Evolutionary conservation across 1,140 invertebrate species (phyloP).

Genomic region (Drosophila equinoxialis): DNA sequence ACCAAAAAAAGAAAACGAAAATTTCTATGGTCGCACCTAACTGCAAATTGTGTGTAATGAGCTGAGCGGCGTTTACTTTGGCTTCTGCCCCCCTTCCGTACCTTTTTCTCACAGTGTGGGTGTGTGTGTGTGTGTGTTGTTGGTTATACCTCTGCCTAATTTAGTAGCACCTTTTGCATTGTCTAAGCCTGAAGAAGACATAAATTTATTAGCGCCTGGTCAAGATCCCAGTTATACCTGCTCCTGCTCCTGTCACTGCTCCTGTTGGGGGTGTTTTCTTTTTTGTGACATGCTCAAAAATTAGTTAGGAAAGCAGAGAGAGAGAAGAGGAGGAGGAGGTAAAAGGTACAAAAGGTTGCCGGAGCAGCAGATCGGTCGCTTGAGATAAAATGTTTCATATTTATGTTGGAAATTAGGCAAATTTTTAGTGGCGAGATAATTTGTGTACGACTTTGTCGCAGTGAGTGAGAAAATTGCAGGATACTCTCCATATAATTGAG

Average conservation of each 20-base stretch:
- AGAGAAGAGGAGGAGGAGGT: not conserved
- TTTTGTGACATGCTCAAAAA: constrained; percentile 18
- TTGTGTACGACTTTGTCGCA: constrained; percentile 81
- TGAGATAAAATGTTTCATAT: constrained; percentile 68
- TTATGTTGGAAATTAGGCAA: constrained; percentile 81
- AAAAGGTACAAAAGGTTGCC: constrained; percentile 54
- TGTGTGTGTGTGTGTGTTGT: constrained; percentile 7
- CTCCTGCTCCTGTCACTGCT: constrained; percentile 25
- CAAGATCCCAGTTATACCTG: constrained; percentile 52
- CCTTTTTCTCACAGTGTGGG: constrained; percentile 15
- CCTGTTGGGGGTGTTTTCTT: constrained; percentile 56
- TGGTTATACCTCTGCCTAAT: constrained; percentile 37
- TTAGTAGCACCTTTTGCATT: constrained; percentile 71
- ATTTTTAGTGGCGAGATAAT: constrained; percentile 82
- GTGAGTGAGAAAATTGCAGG: constrained; percentile 73
- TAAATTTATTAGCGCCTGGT: constrained; percentile 78
- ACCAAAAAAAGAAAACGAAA: constrained; percentile 40
- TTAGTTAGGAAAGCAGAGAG: constrained; percentile 10
- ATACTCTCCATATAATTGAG: constrained; percentile 36
- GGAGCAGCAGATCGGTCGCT: constrained; percentile 57
- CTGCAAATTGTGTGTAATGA: constrained; percentile 82
- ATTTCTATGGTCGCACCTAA: constrained; percentile 82
- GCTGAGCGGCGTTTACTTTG: constrained; percentile 70
- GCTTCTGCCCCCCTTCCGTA: constrained; percentile 14
- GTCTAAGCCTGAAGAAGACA: constrained; percentile 76